Evolutionary conservation across 1,140 invertebrate genomes (phyloP).

Genomic region (Wiebesia pumilae): DNA sequence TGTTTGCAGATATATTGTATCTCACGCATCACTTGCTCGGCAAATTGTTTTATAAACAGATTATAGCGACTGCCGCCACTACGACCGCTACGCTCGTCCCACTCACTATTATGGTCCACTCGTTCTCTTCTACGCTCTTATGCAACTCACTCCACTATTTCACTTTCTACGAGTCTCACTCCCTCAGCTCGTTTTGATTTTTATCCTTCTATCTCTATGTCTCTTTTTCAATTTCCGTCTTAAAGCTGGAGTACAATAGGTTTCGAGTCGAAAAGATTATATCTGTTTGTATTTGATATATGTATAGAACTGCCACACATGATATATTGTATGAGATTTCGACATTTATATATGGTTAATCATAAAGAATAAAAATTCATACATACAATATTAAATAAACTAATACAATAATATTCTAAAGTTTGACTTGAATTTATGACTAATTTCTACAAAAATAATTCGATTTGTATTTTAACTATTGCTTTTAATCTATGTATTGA

Average conservation of each 20-base stretch:
- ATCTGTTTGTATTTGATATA: neutral
- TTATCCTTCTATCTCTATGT: constrained; percentile 10
- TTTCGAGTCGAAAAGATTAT: neutral
- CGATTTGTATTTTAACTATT: too few relatives aligned
- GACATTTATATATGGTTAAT: neutral
- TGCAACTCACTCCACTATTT: neutral
- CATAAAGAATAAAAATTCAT: neutral
- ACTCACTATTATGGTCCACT: neutral
- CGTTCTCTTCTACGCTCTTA: neutral
- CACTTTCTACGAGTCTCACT: neutral
- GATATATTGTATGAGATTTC: neutral
- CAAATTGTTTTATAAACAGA: constrained; percentile 78
- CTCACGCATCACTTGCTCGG: constrained; percentile 76
- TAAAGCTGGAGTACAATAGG: neutral
- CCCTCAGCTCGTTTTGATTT: neutral
- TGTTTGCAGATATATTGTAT: constrained; percentile 77
- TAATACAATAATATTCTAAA: too few relatives aligned
- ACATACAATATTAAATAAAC: neutral
- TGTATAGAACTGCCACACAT: neutral
- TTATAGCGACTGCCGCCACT: constrained; percentile 71
- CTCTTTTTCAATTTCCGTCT: constrained; percentile 11
- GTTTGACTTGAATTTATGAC: too few relatives aligned
- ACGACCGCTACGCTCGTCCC: constrained; percentile 43
- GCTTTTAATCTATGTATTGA: too few relatives aligned
- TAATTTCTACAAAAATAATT: too few relatives aligned